Evolutionary conservation across 2,888 invertebrate species (phyloP).

Genomic region (Ennomos erosarius): DNA sequence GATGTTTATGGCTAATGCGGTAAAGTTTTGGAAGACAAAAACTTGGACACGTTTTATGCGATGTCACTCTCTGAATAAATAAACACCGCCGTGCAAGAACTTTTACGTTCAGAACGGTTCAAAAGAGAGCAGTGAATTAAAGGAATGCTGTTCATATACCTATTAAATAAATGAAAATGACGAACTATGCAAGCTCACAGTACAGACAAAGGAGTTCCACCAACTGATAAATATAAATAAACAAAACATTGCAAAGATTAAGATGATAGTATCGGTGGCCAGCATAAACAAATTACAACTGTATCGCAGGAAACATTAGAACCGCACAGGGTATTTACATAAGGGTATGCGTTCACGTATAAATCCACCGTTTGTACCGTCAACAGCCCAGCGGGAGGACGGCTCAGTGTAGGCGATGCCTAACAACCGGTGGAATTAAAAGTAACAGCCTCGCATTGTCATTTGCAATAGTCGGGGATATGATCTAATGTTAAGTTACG

Average conservation of each 20-base stretch:
- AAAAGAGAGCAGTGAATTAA: too few relatives aligned
- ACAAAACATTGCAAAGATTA: not conserved
- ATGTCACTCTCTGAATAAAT: not conserved
- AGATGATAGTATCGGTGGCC: constrained; percentile 1
- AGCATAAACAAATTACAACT: constrained; percentile 7
- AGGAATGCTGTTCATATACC: not conserved
- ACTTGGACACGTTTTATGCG: constrained; percentile 3
- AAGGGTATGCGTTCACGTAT: constrained; percentile 30
- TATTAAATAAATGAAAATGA: too few relatives aligned
- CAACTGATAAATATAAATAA: not conserved
- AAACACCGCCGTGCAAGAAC: not conserved
- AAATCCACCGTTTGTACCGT: constrained; percentile 29
- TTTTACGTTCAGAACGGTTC: not conserved
- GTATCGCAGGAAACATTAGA: constrained; percentile 18
- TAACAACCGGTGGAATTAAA: constrained; percentile 27
- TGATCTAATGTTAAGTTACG: not conserved
- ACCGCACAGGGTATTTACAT: constrained; percentile 26
- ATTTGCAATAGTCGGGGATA: constrained; percentile 23
- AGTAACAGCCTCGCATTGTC: constrained; percentile 30
- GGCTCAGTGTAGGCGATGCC: constrained; percentile 34
- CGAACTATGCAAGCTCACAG: too few relatives aligned
- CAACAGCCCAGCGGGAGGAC: constrained; percentile 37
- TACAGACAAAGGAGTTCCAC: too few relatives aligned
- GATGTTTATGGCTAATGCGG: constrained; percentile 2
- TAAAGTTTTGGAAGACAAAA: constrained; percentile 11